phyloP scores from a whole-genome alignment of 2,888 invertebrate genomes.

The Eristalis tenax region DNA sequence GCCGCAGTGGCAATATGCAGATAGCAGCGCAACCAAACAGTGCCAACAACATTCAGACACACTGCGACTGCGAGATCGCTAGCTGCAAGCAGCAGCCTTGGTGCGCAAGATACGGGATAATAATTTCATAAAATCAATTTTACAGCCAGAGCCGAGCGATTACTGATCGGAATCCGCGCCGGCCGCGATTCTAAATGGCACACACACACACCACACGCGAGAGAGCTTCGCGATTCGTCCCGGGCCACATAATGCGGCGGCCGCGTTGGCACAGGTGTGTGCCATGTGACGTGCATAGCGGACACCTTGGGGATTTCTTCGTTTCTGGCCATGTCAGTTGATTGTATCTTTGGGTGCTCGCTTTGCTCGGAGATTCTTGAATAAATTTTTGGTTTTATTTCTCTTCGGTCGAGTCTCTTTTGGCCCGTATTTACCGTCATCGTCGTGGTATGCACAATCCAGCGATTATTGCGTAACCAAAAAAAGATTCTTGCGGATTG shows the following conservation, averaged over 20 bases:
- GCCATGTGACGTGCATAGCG: not conserved
- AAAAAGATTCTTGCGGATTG: conserved; percentile 49
- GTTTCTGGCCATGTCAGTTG: conserved; percentile 8
- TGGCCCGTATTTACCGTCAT: not conserved
- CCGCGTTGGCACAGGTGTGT: conserved; percentile 58
- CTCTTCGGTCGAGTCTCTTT: not conserved
- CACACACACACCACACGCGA: conserved; percentile 11
- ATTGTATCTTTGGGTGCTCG: conserved; percentile 22
- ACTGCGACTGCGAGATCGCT: not conserved
- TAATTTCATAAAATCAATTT: conserved; percentile 66
- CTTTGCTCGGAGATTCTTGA: conserved; percentile 38
- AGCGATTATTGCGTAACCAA: conserved; percentile 58
- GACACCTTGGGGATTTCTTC: conserved; percentile 32
- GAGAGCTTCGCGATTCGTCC: conserved; percentile 51
- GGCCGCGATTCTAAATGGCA: not conserved
- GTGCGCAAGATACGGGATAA: conserved; percentile 4
- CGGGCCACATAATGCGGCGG: conserved; percentile 59
- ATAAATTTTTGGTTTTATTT: conserved; percentile 37
- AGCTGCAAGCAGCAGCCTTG: not conserved
- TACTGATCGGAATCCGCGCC: conserved; percentile 58
- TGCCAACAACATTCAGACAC: conserved; percentile 28
- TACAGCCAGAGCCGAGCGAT: conserved; percentile 43
- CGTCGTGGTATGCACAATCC: not conserved
- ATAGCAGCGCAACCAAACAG: not conserved
- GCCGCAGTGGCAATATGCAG: not conserved